Percentiles rank a stretch among this genome's conserved stretches.
phyloP scores from a whole-genome alignment of 2,888 invertebrate genomes.

The Drosophila aldrichi region DNA sequence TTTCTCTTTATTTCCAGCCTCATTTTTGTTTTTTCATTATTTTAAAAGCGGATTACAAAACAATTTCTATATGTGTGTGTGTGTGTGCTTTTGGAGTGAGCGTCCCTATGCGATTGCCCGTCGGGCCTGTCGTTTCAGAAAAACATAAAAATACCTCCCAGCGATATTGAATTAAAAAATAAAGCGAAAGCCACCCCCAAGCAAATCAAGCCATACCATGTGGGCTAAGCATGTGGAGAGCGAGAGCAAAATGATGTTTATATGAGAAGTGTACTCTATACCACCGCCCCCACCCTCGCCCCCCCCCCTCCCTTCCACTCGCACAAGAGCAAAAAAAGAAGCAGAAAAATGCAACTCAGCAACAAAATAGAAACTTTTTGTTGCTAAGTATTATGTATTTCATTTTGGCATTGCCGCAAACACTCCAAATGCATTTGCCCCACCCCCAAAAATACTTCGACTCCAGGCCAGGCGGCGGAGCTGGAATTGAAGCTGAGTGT shows the following conservation, averaged over 20 bases:
- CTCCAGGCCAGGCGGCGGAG: conserved; percentile 18
- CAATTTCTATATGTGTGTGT: conserved; percentile 26
- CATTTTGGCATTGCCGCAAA: conserved; percentile 78
- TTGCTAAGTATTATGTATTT: conserved; percentile 79
- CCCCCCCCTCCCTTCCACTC: neutral
- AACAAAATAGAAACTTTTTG: conserved; percentile 69
- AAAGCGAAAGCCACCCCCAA: conserved; percentile 30
- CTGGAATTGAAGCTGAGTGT: conserved; percentile 30
- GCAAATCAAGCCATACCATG: conserved; percentile 19
- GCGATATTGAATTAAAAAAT: conserved; percentile 58
- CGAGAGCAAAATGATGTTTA: conserved; percentile 15
- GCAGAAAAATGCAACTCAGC: conserved; percentile 70
- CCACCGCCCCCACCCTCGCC: neutral
- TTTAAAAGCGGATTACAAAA: conserved; percentile 72
- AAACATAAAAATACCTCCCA: conserved; percentile 36
- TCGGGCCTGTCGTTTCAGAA: conserved; percentile 42
- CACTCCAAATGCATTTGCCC: conserved; percentile 79
- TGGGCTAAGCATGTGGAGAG: conserved; percentile 12
- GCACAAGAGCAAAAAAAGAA: conserved; percentile 21
- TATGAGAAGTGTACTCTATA: conserved; percentile 11
- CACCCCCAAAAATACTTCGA: conserved; percentile 46
- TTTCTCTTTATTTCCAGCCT: conserved; percentile 23
- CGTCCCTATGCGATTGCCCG: conserved; percentile 26
- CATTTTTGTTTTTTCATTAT: conserved; percentile 59
- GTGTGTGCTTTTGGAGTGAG: conserved; percentile 3